Base-by-base conservation (phyloP, 2,113 vertebrate species). In the Sebastes schlegelii region DNA sequence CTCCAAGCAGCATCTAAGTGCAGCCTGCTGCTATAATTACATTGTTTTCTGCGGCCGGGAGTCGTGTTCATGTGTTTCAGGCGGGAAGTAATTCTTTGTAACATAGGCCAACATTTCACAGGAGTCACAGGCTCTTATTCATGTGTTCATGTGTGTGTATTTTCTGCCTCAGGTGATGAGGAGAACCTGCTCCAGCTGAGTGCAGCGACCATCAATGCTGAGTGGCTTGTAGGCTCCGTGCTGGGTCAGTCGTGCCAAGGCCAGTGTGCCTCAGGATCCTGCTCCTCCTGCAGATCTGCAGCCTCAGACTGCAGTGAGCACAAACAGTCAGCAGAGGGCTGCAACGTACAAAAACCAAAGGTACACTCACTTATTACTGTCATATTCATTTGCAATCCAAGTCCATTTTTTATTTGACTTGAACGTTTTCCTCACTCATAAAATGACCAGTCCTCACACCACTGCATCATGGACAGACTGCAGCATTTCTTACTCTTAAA, bases 151-250 rank as follows among this genome's bases (percentile, higher is more conserved):
- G 64, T 74, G 4, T 52, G 17, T 71, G 1, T 81, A 6, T 79
- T 34, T 64, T 21, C 43, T 54, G 21, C 12, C 9, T 52, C 79
- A 95, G 95, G 92, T 62, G 94, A 94, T 40, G 93, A 92, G 46
- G 92, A 93, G 77, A 93, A 94, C 86, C 86, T 93, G 10, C 92
- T 93, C 57, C 92, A 94, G 79, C 86, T 94, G 49, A 94, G 89
- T 69, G 93, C 93, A 5, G 89, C 91, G 14, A 92, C 92, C 79
- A 94, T 94, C 68, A 93, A 94, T 42, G 80, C 90, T 1, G 93
- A 95, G 46, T 94, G 94, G 93, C 87, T 95, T 0, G 85, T 92
- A 14, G 94, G 93, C 46, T 69, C 92, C 19, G 79, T 83, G 49
- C 83, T 83, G 55, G 68, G 84, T 21, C 91, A 88, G 79, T 76